Evolutionary conservation across 2,888 invertebrate genomes (phyloP).

Genomic region (Brachyptera risi): DNA sequence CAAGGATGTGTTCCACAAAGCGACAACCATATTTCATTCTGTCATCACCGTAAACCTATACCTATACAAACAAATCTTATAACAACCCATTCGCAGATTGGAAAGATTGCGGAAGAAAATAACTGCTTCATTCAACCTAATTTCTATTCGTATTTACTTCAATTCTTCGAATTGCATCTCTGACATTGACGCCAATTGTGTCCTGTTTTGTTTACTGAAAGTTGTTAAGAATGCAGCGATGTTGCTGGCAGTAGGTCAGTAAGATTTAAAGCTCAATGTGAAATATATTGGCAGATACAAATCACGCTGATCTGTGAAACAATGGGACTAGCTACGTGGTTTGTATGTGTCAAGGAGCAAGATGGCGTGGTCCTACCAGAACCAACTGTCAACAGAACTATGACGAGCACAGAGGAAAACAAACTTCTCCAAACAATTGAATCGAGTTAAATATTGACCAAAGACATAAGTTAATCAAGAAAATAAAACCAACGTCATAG

Average conservation of each 20-base stretch:
- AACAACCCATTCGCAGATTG: neutral
- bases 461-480: too few relatives aligned
- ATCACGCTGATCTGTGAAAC: neutral
- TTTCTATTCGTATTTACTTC: conserved; percentile 1
- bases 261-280: neutral
- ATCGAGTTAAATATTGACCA: too few relatives aligned
- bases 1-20: neutral
- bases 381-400: neutral
- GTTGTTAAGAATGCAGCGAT: neutral
- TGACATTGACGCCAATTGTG: neutral
- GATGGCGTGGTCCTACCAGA: neutral
- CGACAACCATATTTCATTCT: neutral
- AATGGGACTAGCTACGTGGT: conserved; percentile 11
- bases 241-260: conserved; percentile 8
- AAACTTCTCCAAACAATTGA: neutral
- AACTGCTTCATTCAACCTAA: neutral
- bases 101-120: conserved; percentile 10
- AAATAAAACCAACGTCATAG: too few relatives aligned
- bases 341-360: neutral
- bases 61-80: too few relatives aligned
- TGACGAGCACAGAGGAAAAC: neutral
- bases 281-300: conserved; percentile 1
- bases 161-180: conserved; percentile 8
- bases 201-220: neutral
- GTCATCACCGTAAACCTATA: too few relatives aligned